These are phyloP conservation scores for Machimus atricapillus DNA, from an alignment of 2,888 invertebrate genomes.

Conservation along the genomic window DNA sequence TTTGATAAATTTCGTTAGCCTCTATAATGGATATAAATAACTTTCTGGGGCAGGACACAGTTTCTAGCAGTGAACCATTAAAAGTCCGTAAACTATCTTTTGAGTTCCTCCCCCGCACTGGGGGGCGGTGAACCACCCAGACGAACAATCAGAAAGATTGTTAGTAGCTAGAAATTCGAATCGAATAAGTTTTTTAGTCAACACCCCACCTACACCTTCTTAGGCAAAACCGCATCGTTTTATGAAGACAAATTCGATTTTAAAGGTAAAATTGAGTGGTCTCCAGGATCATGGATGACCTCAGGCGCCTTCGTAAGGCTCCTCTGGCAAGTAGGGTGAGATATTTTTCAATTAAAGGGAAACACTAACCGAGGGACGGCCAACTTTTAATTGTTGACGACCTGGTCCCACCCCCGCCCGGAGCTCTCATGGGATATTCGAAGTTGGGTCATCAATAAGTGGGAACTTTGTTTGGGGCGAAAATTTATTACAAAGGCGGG, in stretches of 20 bases:
- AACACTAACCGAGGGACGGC: background rate
- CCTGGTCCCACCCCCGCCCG: background rate
- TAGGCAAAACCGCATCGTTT: background rate
- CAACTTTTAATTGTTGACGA: slow-evolving; percentile 4
- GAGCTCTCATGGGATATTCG: background rate
- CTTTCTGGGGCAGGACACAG: background rate
- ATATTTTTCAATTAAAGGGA: background rate
- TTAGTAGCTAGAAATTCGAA: background rate
- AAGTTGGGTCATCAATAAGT: slow-evolving; percentile 21
- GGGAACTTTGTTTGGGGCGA: background rate
- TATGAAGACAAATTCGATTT: background rate
- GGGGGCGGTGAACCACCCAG: background rate
- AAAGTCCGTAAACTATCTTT: background rate
- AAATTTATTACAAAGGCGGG: background rate
- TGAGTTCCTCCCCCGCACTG: background rate
- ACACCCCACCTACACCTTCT: background rate
- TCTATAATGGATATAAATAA: background rate
- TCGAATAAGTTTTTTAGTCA: background rate
- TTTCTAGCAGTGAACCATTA: background rate
- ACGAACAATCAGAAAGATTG: background rate
- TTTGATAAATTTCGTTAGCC: background rate
- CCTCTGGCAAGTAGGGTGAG: background rate
- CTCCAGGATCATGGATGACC: background rate
- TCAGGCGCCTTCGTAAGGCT: background rate
- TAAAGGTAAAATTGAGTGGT: background rate